phyloP scores from a whole-genome alignment of 2,113 vertebrate species.

The Anguilla rostrata region DNA sequence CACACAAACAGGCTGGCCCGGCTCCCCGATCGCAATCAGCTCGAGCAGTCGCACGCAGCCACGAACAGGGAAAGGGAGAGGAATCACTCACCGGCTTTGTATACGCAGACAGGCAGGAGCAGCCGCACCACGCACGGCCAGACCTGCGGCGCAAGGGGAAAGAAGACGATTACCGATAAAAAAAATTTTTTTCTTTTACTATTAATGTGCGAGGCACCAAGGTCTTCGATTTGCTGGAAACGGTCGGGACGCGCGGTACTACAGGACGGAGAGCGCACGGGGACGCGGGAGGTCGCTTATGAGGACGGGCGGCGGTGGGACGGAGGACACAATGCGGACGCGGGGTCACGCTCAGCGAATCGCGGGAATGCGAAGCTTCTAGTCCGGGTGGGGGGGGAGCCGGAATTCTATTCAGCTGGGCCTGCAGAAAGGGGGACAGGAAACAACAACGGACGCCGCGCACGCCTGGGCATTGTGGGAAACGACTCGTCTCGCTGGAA shows the following conservation, averaged over 20 bases:
- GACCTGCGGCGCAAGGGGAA: background rate
- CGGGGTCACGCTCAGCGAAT: too few species aligned
- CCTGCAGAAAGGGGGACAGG: background rate
- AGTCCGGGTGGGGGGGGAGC: too few species aligned
- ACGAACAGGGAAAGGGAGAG: background rate
- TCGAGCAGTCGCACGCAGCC: background rate
- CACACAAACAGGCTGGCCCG: background rate
- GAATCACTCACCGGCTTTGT: constrained; percentile 37
- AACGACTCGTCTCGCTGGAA: background rate
- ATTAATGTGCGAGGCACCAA: background rate
- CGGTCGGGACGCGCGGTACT: background rate
- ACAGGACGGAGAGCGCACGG: background rate
- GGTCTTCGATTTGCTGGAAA: background rate
- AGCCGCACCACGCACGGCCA: background rate
- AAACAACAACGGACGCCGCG: background rate
- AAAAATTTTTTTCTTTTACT: background rate
- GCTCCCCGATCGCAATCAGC: background rate
- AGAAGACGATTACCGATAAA: background rate
- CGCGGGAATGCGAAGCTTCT: background rate
- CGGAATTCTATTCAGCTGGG: too few species aligned
- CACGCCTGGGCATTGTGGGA: background rate
- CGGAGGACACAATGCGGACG: background rate
- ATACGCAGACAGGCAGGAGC: constrained; percentile 12
- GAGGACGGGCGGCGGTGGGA: constrained; percentile 4
- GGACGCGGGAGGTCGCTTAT: background rate